Conservation (phyloP, 2,797 vertebrate species). For the Chloroceryle amazona region DNA sequence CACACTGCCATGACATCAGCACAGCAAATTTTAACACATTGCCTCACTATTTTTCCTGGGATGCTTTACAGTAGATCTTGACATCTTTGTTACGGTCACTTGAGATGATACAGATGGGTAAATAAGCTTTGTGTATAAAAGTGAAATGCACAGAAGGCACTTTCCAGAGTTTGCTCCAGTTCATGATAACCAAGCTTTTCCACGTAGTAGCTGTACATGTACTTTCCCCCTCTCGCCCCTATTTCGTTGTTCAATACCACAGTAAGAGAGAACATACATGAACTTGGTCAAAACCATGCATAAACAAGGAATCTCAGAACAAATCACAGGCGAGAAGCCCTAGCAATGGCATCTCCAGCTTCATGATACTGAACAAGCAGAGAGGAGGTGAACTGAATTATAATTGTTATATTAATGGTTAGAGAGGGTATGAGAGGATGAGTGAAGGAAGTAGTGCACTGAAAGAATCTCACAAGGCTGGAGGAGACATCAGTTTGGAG, state of each 20-base stretch:
- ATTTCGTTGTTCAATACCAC: not conserved
- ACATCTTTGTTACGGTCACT: not conserved
- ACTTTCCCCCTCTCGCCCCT: not conserved
- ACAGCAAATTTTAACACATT: not conserved
- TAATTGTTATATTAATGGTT: not conserved
- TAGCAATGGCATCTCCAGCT: not conserved
- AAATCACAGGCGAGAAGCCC: not conserved
- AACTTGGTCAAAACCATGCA: not conserved
- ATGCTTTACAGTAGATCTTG: not conserved
- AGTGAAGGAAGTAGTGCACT: not conserved
- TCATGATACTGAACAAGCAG: not conserved
- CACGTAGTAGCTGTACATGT: not conserved
- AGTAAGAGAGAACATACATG: not conserved
- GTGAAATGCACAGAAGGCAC: slow-evolving; percentile 50
- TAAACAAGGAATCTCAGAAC: not conserved
- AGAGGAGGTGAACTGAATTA: not conserved
- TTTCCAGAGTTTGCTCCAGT: slow-evolving; percentile 32
- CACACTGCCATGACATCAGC: not conserved
- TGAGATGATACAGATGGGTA: slow-evolving; percentile 14
- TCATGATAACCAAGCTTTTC: not conserved
- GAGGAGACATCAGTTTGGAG: not conserved
- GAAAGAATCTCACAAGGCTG: not conserved
- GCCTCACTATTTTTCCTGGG: not conserved
- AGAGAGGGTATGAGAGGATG: not conserved
- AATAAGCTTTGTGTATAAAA: not conserved